These are phyloP conservation scores for Choristoneura fumiferana DNA, from an alignment of 1,140 invertebrate genomes.

Conservation along the genomic window DNA sequence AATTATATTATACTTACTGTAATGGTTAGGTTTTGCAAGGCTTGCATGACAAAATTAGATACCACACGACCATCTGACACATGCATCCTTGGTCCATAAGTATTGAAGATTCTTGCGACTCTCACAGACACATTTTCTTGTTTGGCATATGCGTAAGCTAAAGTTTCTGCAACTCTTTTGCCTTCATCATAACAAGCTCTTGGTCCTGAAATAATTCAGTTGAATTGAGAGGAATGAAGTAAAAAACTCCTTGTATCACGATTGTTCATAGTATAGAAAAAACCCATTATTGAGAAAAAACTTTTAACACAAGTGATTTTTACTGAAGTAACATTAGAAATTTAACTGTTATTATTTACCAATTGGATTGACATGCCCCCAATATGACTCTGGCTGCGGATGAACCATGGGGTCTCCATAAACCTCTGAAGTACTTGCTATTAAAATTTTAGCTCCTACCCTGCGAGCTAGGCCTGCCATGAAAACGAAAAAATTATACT, in stretches of 20 bases:
- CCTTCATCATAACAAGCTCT: slow-evolving; percentile 99
- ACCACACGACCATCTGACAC: slow-evolving; percentile 99
- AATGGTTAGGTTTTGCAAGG: slow-evolving; percentile 95
- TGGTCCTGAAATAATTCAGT: slow-evolving; percentile 81
- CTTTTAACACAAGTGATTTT: too few species aligned
- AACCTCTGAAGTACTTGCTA: slow-evolving; percentile 99
- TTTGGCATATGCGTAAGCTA: slow-evolving; percentile 98
- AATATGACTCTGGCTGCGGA: slow-evolving; percentile 97
- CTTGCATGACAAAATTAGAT: slow-evolving; percentile 99
- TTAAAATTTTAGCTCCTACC: slow-evolving; percentile 95
- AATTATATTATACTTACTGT: slow-evolving; percentile 82
- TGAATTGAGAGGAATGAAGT: not conserved
- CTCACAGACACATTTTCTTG: slow-evolving; percentile 97
- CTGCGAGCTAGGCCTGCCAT: slow-evolving; percentile 91
- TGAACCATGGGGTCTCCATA: slow-evolving; percentile 99
- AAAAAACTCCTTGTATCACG: too few species aligned
- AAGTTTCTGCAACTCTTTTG: slow-evolving; percentile 97
- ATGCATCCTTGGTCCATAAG: slow-evolving; percentile 99
- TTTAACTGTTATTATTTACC: too few species aligned
- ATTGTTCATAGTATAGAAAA: too few species aligned
- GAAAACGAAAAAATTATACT: slow-evolving; percentile 19
- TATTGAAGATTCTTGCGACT: slow-evolving; percentile 99
- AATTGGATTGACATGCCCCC: slow-evolving; percentile 99
- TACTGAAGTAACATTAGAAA: too few species aligned
- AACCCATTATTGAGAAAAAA: too few species aligned